Conservation (phyloP, 2,888 invertebrate genomes). For the Leistus spinibarbis region DNA sequence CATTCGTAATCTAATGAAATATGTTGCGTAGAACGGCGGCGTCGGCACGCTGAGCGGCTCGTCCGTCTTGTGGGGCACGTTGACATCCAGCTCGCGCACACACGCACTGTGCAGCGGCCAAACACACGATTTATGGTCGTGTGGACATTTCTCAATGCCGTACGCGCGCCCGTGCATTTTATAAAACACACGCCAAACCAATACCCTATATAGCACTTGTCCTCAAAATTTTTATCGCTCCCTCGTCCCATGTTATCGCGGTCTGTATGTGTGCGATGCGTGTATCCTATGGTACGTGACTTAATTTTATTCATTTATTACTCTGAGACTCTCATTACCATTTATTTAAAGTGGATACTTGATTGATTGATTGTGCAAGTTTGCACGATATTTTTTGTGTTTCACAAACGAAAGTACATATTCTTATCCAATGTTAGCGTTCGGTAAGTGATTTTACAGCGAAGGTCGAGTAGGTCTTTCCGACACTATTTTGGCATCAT, state of each 20-base stretch:
- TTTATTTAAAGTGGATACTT: not conserved
- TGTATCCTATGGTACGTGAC: slow-evolving; percentile 44
- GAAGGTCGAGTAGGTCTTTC: too few relatives aligned
- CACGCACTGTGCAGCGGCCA: slow-evolving; percentile 5
- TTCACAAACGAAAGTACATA: not conserved
- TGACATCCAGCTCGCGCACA: not conserved
- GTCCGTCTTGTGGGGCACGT: not conserved
- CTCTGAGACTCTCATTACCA: not conserved
- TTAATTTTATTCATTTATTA: not conserved
- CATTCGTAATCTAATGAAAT: slow-evolving; percentile 12
- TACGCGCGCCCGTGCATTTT: slow-evolving; percentile 46
- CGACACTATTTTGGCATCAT: too few relatives aligned
- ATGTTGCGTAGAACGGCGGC: not conserved
- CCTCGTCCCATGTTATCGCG: slow-evolving; percentile 55
- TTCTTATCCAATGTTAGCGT: too few relatives aligned
- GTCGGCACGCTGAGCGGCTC: not conserved
- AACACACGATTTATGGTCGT: slow-evolving; percentile 51
- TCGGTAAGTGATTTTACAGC: too few relatives aligned
- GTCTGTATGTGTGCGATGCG: slow-evolving; percentile 51
- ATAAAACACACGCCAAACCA: slow-evolving; percentile 50
- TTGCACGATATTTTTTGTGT: not conserved
- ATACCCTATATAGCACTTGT: slow-evolving; percentile 58
- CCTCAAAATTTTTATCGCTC: slow-evolving; percentile 59
- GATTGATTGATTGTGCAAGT: not conserved
- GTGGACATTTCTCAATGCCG: slow-evolving; percentile 51